A percentile compares a stretch with the other conserved stretches of the same genome.
These are phyloP conservation scores for Coregonus sp. DNA, from an alignment of 2,797 vertebrate species.

Conservation along the genomic window DNA sequence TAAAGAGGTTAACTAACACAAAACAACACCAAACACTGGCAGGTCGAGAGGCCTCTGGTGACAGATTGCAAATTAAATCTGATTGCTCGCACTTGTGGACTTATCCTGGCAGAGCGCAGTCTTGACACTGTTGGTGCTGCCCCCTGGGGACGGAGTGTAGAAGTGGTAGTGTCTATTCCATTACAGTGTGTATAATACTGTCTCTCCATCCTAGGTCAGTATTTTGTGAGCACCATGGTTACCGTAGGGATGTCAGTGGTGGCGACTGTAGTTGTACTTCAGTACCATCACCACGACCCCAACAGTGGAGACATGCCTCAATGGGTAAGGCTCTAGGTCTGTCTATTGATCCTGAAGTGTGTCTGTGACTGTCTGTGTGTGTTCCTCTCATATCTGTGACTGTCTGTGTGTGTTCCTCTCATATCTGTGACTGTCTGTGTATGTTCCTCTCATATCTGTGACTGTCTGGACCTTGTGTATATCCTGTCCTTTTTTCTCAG, in stretches of 20 bases:
- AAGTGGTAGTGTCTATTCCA: too few relatives aligned
- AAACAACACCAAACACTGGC: too few relatives aligned
- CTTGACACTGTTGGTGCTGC: too few relatives aligned
- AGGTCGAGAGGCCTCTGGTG: too few relatives aligned
- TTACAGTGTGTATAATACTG: constrained; percentile 4
- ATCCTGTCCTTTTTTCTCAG: not conserved
- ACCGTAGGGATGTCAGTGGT: constrained; percentile 83
- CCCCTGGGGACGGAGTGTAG: too few relatives aligned
- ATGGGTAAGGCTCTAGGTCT: constrained; percentile 69
- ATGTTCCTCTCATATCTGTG: too few relatives aligned
- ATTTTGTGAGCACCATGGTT: constrained; percentile 84
- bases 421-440: not conserved
- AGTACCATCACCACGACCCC: constrained; percentile 82
- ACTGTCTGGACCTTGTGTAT: not conserved
- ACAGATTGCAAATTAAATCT: too few relatives aligned
- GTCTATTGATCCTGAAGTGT: not conserved
- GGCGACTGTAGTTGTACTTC: constrained; percentile 81
- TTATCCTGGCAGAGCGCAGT: too few relatives aligned
- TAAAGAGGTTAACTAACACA: too few relatives aligned
- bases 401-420: not conserved
- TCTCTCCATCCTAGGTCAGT: constrained; percentile 73
- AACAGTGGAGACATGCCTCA: constrained; percentile 75
- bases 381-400: not conserved
- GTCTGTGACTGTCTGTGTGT: too few relatives aligned
- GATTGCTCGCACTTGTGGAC: too few relatives aligned